A percentile compares a stretch with the other conserved stretches of the same genome.
Evolutionary conservation across 2,888 invertebrate species (phyloP).

Genomic region (Spilosoma lubricipeda): DNA sequence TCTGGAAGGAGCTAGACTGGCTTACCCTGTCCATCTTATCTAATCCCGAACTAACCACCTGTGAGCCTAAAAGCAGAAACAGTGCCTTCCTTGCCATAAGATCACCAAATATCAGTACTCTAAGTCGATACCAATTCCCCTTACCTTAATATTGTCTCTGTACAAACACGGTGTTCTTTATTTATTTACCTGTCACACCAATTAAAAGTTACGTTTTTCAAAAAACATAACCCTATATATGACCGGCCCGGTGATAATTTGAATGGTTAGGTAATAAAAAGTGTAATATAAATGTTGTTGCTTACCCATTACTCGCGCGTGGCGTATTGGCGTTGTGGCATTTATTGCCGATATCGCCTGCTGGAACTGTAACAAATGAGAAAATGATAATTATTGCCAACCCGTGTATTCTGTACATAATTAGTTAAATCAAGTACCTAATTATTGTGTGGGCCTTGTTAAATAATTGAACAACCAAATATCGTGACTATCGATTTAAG

Average conservation of each 20-base stretch:
- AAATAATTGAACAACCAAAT: constrained; percentile 29
- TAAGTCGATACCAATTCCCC: neutral
- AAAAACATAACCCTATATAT: neutral
- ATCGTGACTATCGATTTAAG: constrained; percentile 36
- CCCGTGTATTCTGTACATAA: constrained; percentile 33
- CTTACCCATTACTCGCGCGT: constrained; percentile 55
- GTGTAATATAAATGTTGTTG: constrained; percentile 22
- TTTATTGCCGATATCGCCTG: constrained; percentile 35
- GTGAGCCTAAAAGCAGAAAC: neutral
- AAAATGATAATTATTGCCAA: constrained; percentile 37
- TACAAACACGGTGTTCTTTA: neutral
- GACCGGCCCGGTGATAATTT: constrained; percentile 14
- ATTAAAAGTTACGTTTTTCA: neutral
- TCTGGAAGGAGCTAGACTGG: neutral
- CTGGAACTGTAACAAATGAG: constrained; percentile 54
- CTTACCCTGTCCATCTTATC: neutral
- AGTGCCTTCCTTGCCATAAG: neutral
- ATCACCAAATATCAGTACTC: neutral
- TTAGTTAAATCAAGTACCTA: constrained; percentile 36
- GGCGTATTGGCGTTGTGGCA: constrained; percentile 29
- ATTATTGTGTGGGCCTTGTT: constrained; percentile 15
- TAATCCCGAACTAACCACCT: neutral
- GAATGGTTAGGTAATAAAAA: neutral
- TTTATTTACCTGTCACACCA: neutral
- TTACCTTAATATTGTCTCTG: neutral